phyloP scores from a whole-genome alignment of 2,797 vertebrate species.

The Choloepus didactylus region DNA sequence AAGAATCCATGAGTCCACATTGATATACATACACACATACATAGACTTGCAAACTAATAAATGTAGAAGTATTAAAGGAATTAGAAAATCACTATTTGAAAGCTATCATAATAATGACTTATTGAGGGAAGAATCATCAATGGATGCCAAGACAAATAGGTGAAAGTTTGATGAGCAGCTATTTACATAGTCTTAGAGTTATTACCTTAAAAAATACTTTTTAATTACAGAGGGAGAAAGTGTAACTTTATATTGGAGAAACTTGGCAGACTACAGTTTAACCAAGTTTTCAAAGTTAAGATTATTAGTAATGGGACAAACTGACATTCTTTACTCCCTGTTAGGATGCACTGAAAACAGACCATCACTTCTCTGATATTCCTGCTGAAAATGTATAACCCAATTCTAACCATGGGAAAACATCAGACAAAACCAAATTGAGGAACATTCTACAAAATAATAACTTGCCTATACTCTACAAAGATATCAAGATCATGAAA shows the following conservation, averaged over 20 bases:
- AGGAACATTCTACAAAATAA: too few relatives aligned
- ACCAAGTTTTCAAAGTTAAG: neutral
- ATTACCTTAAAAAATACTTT: neutral
- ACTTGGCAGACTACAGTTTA: neutral
- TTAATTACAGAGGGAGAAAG: neutral
- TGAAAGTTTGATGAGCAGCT: neutral
- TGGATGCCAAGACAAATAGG: neutral
- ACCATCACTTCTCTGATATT: neutral
- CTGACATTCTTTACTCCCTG: neutral
- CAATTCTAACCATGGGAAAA: neutral
- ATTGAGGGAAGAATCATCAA: neutral
- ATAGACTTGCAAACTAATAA: neutral
- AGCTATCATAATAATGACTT: neutral
- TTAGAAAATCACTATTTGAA: neutral
- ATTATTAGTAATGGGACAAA: neutral
- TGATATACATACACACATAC: neutral
- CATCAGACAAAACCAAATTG: neutral
- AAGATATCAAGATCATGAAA: too few relatives aligned
- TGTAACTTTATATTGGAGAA: neutral
- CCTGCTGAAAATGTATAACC: neutral
- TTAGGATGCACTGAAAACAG: neutral
- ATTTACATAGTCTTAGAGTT: neutral
- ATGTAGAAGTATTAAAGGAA: neutral
- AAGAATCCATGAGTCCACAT: neutral
- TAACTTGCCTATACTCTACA: too few relatives aligned